Evolutionary conservation across 2,888 invertebrate genomes (phyloP).

Genomic region (Zeuzera pyrina): DNA sequence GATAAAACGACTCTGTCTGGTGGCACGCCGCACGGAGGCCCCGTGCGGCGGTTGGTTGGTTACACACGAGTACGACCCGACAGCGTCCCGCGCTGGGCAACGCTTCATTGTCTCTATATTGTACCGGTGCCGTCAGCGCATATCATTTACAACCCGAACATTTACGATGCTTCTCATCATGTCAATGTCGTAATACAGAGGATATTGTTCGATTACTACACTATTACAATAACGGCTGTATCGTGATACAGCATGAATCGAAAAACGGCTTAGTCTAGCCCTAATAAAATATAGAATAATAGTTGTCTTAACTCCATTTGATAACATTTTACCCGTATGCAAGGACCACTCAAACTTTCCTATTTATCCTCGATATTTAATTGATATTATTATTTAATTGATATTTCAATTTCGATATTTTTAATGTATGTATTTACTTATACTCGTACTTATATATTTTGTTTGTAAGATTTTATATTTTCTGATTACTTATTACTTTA

Average conservation of each 20-base stretch:
- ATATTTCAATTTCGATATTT: conserved; percentile 15
- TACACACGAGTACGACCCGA: neutral
- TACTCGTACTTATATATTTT: conserved; percentile 10
- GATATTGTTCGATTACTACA: no score
- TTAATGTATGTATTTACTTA: conserved; percentile 25
- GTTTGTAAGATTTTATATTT: neutral
- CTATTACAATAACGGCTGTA: no score
- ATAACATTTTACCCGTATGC: conserved; percentile 57
- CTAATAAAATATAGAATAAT: neutral
- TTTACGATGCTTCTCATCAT: no score
- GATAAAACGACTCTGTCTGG: conserved; percentile 17
- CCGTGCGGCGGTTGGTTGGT: neutral
- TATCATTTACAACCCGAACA: conserved; percentile 27
- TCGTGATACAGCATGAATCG: no score
- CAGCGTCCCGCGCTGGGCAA: conserved; percentile 27
- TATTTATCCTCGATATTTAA: conserved; percentile 46
- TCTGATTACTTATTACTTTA: conserved; percentile 23
- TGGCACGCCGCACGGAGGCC: no score
- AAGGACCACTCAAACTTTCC: conserved; percentile 88
- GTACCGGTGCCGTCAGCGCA: conserved; percentile 39
- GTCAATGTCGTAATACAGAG: no score
- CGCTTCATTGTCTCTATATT: conserved; percentile 55
- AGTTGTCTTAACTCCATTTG: conserved; percentile 8
- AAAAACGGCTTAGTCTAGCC: conserved; percentile 1
- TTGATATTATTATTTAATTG: conserved; percentile 18